Percentiles rank a stretch among this genome's conserved stretches.
These are phyloP conservation scores for Coleophora deauratella DNA, from an alignment of 2,888 invertebrate species.

Conservation along the genomic window DNA sequence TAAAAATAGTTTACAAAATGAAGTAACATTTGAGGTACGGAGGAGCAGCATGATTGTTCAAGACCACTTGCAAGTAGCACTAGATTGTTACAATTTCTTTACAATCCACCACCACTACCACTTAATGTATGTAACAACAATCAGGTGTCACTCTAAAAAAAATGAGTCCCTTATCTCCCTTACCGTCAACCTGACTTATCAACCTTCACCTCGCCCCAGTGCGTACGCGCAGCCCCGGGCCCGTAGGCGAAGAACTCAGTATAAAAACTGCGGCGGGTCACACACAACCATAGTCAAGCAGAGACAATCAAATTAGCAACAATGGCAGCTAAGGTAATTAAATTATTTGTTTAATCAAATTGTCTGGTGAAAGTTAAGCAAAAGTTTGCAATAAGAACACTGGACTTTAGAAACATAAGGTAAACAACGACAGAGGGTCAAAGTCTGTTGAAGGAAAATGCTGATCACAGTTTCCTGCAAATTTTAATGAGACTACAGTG, in stretches of 20 bases:
- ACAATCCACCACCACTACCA: too few relatives aligned
- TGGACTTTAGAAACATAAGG: too few relatives aligned
- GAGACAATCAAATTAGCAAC: conserved; percentile 38
- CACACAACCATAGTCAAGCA: conserved; percentile 37
- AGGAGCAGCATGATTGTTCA: too few relatives aligned
- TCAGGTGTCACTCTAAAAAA: background rate
- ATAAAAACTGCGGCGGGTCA: conserved; percentile 44
- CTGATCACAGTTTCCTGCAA: too few relatives aligned
- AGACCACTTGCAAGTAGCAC: background rate
- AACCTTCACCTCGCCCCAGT: conserved; percentile 38
- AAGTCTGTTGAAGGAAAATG: too few relatives aligned
- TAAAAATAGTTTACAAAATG: too few relatives aligned
- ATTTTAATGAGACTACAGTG: too few relatives aligned
- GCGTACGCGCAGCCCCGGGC: conserved; percentile 23
- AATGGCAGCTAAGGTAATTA: conserved; percentile 55
- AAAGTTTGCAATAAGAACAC: background rate
- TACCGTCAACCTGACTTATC: background rate
- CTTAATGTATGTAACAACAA: too few relatives aligned
- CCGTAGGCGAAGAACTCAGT: conserved; percentile 17
- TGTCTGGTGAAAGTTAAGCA: too few relatives aligned
- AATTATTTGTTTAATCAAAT: background rate
- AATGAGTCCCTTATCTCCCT: background rate
- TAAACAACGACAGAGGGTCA: too few relatives aligned
- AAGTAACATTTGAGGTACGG: too few relatives aligned
- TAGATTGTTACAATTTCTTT: background rate